Base-by-base conservation (phyloP, 1,140 invertebrate genomes). In the Eulimnadia texana region DNA sequence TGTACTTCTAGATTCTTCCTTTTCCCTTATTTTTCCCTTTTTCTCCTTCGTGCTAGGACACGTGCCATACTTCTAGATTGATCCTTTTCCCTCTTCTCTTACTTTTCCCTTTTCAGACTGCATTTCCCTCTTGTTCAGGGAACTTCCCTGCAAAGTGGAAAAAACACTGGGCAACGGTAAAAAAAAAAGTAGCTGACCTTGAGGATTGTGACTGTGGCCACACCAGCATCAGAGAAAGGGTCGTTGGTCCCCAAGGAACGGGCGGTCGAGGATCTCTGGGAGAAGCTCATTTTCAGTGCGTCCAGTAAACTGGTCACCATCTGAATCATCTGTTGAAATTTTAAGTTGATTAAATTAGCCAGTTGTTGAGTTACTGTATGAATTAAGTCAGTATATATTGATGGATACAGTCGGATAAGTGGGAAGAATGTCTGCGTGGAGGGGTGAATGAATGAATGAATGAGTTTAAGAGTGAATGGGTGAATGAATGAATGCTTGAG, bases 281-380 rank as follows among this genome's bases (percentile, higher is more conserved):
- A 90, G 77, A 93, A 91, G 27, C 88, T 91, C 6, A 88, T 90
- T 72, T 91, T 91, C 67, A 93, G 74, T 33, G 88, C 88, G 66
- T 93, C 89, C 74, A 92, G 74, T 25, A 93, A 80, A 71, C 90
- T 90, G 67, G 91, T 83, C 23, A 91, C 85, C 73, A 93, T 88
- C 76, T 86, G 88, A 74, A 92, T 88, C 74, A 92, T 89, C 89
- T 93, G 78, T 66, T 74, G 11, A 2, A 20, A 2, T 49, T 51
- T 3, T 57, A 58, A 62, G 23, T 25, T 60, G 42, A 56, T 68
- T 23, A 49, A 54, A 28, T 29, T 19, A 27, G 28, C 13, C 13
- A 22, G 60, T 16, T 25, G 3, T 58, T 16, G 19, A 47, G 10
- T 23, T 13, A 20, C 19, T 0, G 20, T 20, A 52, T 13, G 52